These are phyloP conservation scores for Anser brachyrhynchus DNA, from an alignment of 2,113 vertebrate genomes.

Conservation along the genomic window DNA sequence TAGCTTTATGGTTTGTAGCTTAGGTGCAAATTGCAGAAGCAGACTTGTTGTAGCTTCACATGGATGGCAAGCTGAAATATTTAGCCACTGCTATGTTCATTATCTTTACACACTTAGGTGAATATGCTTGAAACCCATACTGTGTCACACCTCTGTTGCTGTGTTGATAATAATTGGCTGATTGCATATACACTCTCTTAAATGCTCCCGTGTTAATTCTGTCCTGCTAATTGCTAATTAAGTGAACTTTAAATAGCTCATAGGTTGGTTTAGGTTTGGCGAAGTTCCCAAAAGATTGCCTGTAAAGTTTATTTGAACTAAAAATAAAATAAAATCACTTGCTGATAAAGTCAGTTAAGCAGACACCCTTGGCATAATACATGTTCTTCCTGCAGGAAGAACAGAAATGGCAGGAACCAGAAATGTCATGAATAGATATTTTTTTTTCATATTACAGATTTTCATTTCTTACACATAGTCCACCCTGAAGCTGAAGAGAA, in stretches of 20 bases:
- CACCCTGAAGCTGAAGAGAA: not conserved
- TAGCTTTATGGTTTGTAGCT: not conserved
- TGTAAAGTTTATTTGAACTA: conserved; percentile 5
- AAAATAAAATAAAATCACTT: not conserved
- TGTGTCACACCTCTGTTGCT: not conserved
- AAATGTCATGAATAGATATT: not conserved
- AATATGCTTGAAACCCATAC: not conserved
- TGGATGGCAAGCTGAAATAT: not conserved
- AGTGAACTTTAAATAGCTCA: conserved; percentile 29
- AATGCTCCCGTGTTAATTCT: conserved; percentile 33
- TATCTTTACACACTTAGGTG: conserved; percentile 1
- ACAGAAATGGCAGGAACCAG: not conserved
- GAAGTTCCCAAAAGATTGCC: conserved; percentile 21
- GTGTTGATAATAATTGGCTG: conserved; percentile 32
- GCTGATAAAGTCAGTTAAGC: not conserved
- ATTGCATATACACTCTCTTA: conserved; percentile 13
- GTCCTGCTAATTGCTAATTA: conserved; percentile 46
- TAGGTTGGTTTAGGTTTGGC: conserved; percentile 14
- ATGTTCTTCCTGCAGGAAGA: not conserved
- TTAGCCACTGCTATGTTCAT: not conserved
- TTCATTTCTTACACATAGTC: not conserved
- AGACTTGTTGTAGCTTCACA: not conserved
- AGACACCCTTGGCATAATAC: not conserved
- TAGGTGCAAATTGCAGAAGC: not conserved
- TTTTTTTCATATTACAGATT: not conserved